Conservation (phyloP, 2,797 vertebrate genomes). For the Alosa sapidissima region DNA sequence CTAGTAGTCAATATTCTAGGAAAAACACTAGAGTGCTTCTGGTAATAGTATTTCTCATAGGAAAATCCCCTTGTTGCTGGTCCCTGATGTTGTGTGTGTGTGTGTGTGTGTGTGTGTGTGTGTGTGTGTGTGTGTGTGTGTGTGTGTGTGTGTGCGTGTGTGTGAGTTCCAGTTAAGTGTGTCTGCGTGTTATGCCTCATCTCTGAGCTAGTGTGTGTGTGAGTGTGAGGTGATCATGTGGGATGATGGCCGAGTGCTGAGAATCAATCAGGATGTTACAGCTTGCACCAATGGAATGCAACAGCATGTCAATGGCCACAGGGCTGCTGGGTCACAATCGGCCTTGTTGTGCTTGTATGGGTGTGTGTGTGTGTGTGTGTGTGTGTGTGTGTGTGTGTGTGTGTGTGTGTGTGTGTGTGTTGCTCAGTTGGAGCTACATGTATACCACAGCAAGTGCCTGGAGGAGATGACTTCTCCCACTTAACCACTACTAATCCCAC, state of each 20-base stretch:
- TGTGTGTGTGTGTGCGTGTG: neutral
- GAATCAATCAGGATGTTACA: constrained; percentile 22
- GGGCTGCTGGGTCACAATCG: neutral
- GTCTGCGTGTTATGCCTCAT: neutral
- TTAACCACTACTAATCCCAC: constrained; percentile 28
- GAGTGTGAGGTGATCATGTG: neutral
- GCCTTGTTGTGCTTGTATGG: neutral
- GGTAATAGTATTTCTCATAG: neutral
- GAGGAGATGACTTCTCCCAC: constrained; percentile 43
- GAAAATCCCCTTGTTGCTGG: neutral
- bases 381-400: constrained; percentile 1
- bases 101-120: neutral
- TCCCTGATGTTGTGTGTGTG: neutral
- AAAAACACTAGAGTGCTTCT: neutral
- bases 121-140: neutral
- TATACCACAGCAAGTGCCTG: constrained; percentile 46
- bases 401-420: neutral
- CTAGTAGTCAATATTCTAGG: neutral
- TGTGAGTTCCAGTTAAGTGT: neutral
- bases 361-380: neutral
- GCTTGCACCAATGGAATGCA: neutral
- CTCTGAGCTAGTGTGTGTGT: neutral
- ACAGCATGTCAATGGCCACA: neutral
- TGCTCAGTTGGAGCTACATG: neutral
- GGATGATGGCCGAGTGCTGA: neutral